Conservation (phyloP, 2,797 vertebrate genomes). For the Bovichtus diacanthus region DNA sequence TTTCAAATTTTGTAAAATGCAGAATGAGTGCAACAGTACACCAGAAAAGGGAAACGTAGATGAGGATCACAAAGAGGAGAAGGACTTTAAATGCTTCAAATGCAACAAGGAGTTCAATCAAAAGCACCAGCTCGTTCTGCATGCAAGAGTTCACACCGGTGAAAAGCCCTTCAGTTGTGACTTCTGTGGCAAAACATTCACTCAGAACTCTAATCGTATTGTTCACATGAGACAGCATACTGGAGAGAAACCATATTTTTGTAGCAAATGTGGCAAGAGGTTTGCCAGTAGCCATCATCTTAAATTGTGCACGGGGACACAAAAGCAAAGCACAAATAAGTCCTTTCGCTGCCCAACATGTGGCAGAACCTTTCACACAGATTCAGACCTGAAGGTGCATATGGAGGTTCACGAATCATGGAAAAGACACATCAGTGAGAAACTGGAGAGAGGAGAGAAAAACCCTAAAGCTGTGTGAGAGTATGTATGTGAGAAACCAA, state of each 20-base stretch:
- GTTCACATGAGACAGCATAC: slow-evolving; percentile 29
- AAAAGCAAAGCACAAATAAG: neutral
- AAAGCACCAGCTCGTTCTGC: neutral
- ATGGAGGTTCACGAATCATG: slow-evolving; percentile 39
- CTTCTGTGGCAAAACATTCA: slow-evolving; percentile 34
- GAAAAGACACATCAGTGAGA: slow-evolving; percentile 28
- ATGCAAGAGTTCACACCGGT: slow-evolving; percentile 13
- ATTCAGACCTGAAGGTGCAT: slow-evolving; percentile 30
- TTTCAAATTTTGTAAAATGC: slow-evolving; percentile 6
- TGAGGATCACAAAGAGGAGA: too few species aligned
- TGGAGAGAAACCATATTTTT: slow-evolving; percentile 38
- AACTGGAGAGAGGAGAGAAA: neutral
- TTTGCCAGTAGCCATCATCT: slow-evolving; percentile 3
- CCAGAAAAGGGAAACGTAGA: too few species aligned
- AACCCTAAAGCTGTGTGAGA: neutral
- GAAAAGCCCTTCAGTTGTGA: slow-evolving; percentile 36
- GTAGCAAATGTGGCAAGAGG: slow-evolving; percentile 17
- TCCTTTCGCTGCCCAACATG: slow-evolving; percentile 19
- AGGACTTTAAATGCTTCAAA: slow-evolving; percentile 14
- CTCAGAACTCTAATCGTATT: slow-evolving; percentile 19
- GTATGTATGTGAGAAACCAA: neutral
- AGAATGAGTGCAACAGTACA: too few species aligned
- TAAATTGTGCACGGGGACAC: neutral
- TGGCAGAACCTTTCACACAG: slow-evolving; percentile 5
- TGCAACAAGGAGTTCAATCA: slow-evolving; percentile 23